A percentile compares a stretch with the other conserved stretches of the same genome.
phyloP scores from a whole-genome alignment of 2,888 invertebrate species.

The Acanthosepion esculentum region DNA sequence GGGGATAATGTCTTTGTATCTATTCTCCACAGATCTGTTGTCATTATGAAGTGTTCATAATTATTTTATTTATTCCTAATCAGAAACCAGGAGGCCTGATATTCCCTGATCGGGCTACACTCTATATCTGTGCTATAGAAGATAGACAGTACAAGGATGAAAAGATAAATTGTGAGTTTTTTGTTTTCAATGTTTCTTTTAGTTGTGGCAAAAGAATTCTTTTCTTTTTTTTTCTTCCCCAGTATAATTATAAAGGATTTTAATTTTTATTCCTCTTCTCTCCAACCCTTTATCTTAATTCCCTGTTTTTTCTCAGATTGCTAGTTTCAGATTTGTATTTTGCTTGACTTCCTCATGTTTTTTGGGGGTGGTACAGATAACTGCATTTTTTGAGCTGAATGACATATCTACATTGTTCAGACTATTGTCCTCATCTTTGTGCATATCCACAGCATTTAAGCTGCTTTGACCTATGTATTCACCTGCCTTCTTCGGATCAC shows the following conservation, averaged over 20 bases:
- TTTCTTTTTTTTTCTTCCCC: neutral
- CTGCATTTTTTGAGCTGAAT: too few species aligned
- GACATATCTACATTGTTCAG: too few species aligned
- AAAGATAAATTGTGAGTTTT: conserved; percentile 91
- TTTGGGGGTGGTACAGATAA: too few species aligned
- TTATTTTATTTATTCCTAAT: conserved; percentile 49
- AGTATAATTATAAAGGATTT: neutral
- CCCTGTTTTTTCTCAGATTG: too few species aligned
- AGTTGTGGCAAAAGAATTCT: neutral
- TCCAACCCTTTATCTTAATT: too few species aligned
- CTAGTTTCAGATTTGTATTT: too few species aligned
- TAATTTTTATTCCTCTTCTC: neutral
- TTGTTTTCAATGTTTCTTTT: neutral
- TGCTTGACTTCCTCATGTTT: too few species aligned
- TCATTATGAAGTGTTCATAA: neutral
- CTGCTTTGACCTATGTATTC: too few species aligned
- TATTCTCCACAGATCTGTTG: neutral
- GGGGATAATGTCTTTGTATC: neutral
- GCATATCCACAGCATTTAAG: too few species aligned
- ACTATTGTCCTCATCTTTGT: too few species aligned
- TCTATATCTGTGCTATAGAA: conserved; percentile 88
- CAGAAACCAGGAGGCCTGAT: conserved; percentile 89
- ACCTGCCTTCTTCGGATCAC: too few species aligned
- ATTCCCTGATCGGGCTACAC: conserved; percentile 92
- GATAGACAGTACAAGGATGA: conserved; percentile 99